A percentile compares a stretch with the other conserved stretches of the same genome.
Evolutionary conservation across 2,113 vertebrate genomes (phyloP).

Genomic region (Zapus hudsonius): DNA sequence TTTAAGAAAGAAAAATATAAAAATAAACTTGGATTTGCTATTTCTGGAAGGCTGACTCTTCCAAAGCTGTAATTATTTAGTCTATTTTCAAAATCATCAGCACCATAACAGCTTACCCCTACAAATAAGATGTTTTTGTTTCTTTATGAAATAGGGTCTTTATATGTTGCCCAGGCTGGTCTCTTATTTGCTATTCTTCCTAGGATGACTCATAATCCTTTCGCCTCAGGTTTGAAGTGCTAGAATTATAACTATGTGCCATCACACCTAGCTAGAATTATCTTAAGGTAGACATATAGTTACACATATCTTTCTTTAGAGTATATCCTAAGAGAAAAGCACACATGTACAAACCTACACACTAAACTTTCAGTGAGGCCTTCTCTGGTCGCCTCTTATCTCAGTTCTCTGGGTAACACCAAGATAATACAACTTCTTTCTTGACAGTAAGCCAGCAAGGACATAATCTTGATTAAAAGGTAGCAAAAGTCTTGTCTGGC

Average conservation of each 20-base stretch:
- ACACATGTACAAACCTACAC: background rate
- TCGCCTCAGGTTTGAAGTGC: background rate
- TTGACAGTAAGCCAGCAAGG: background rate
- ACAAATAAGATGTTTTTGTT: background rate
- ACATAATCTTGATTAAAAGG: background rate
- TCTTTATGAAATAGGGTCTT: background rate
- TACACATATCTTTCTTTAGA: background rate
- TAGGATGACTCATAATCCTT: background rate
- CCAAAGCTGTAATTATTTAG: background rate
- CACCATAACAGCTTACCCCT: background rate
- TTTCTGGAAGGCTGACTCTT: background rate
- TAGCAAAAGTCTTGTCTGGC: background rate
- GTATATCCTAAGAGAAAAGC: background rate
- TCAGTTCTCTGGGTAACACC: background rate
- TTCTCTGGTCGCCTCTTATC: no score
- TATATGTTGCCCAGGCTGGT: background rate
- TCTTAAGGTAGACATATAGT: background rate
- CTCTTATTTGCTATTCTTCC: background rate
- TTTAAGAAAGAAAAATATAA: background rate
- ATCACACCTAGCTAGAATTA: background rate
- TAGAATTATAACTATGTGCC: background rate
- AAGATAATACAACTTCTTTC: background rate
- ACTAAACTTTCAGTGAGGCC: background rate
- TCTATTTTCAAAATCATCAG: background rate
- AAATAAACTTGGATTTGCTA: background rate